Evolutionary conservation across 2,797 vertebrate species (phyloP).

Genomic region (Ceyx erithaca): DNA sequence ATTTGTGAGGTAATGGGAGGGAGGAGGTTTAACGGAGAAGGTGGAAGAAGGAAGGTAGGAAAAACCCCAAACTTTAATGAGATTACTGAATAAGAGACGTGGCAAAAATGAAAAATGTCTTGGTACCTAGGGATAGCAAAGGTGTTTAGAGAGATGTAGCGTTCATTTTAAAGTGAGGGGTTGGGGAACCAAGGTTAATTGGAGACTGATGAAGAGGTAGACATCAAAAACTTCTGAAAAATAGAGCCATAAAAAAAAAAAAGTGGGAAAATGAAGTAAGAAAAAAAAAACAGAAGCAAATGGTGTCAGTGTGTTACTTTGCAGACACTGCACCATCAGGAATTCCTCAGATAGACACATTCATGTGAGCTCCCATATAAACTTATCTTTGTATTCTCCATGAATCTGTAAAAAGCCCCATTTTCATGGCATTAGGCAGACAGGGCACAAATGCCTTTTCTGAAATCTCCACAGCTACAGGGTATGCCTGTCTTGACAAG

Average conservation of each 20-base stretch:
- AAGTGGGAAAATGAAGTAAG: neutral
- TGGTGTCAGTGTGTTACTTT: neutral
- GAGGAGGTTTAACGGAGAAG: neutral
- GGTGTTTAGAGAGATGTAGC: neutral
- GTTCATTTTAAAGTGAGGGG: neutral
- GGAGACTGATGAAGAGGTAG: neutral
- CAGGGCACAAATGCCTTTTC: neutral
- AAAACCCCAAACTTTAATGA: neutral
- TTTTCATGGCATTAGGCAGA: neutral
- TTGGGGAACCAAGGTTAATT: neutral
- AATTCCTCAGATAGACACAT: neutral
- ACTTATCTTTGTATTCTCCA: neutral
- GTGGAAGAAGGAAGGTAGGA: neutral
- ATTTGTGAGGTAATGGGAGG: neutral
- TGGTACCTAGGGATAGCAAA: neutral
- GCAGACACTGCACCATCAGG: neutral
- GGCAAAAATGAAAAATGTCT: neutral
- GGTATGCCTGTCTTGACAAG: neutral
- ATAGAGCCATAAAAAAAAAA: neutral
- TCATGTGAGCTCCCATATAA: neutral
- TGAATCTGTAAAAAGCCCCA: neutral
- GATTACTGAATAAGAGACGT: neutral
- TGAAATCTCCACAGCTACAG: neutral
- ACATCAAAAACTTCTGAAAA: neutral
- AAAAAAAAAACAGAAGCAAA: neutral